phyloP scores from a whole-genome alignment of 2,797 vertebrate species.

The Columba guinea region DNA sequence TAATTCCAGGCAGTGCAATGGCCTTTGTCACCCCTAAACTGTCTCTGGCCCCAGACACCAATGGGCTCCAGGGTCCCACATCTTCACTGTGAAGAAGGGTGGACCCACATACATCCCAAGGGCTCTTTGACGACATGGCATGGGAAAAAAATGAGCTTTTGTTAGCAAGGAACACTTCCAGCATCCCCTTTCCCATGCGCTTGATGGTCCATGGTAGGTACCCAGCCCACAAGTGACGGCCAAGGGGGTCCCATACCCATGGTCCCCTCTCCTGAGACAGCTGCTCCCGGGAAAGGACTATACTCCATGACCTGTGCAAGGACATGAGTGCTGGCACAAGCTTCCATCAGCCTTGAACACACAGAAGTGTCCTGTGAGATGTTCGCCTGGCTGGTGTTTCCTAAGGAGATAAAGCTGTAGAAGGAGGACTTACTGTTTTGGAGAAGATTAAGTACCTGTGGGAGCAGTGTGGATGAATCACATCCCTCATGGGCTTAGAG shows the following conservation, averaged over 20 bases:
- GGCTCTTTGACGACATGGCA: not conserved
- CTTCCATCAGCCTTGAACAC: not conserved
- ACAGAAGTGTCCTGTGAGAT: not conserved
- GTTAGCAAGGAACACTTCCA: not conserved
- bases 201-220: not conserved
- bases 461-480: slow-evolving; percentile 57
- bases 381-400: not conserved
- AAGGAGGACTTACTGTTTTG: slow-evolving; percentile 49
- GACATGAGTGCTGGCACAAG: not conserved
- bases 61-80: not conserved
- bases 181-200: not conserved
- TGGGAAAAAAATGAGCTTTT: not conserved
- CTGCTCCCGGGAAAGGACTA: not conserved
- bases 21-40: slow-evolving; percentile 10
- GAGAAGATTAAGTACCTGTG: slow-evolving; percentile 41
- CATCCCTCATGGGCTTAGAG: slow-evolving; percentile 40
- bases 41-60: not conserved
- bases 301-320: not conserved
- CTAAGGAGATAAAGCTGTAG: slow-evolving; percentile 7
- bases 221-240: not conserved
- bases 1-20: not conserved
- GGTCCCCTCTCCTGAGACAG: not conserved
- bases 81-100: not conserved
- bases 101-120: not conserved
- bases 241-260: not conserved